Base-by-base conservation (phyloP, 92 coral and sea anemone genomes). In the Montipora capitata region DNA sequence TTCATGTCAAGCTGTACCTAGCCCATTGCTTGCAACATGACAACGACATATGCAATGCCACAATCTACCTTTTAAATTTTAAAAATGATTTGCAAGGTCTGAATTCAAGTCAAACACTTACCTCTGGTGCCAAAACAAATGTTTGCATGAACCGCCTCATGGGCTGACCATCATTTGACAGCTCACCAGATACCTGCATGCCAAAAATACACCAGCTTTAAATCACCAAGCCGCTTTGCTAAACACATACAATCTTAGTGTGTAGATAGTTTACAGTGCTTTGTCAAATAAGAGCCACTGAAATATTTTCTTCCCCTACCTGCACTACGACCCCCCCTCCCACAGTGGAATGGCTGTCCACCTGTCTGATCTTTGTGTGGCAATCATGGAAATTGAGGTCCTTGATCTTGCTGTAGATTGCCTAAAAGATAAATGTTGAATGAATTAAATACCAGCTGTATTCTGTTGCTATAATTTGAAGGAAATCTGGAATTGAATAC, bases 91-190 rank as follows among this genome's bases (percentile, higher is more conserved):
- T 59, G 7, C 7, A 45, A 8, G 65, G 18, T n/a, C 65, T 3
- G 9, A 15, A 63, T 63, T 63, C 20, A 38, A 35, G 44, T 8
- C 43, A 10, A 67, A 10, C 42, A 38, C 72, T 68, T 27, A 95
- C 98, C 92, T 95, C 98, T 62, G 99, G 99, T 35, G 98, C 99
- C 84, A 97, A 90, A 38, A 97, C 99, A 94, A 97, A 97, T 40
- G 99, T 97, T 83, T 97, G 99, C 94, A 94, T 96, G 92, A 97
- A 97, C 84, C 95, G 95, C 54, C 98, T 84, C 92, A 96, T 97
- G 72, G 98, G 95, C 88, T 95, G 93, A 7, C 96, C 98, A 97
- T 95, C 92, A 80, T 97, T 97, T 42, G 99, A 97, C 70, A 97
- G 89, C 74, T 97, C 99, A 39, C 99, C 99, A 69, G 98, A 97